phyloP scores from a whole-genome alignment of 2,888 invertebrate species.

The Ditylenchus weischeri region DNA sequence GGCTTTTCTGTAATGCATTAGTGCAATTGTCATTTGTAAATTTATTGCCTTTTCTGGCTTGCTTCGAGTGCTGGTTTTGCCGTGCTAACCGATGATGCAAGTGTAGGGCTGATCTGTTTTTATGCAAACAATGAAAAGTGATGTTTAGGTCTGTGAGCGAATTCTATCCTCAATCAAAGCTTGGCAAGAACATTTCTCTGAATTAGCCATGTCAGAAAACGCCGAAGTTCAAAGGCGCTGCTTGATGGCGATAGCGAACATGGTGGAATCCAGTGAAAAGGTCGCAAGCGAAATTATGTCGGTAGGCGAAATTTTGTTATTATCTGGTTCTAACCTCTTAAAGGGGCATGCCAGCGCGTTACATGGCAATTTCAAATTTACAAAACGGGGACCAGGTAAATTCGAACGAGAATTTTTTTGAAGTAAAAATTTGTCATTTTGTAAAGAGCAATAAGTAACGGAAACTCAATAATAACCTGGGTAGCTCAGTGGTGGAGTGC shows the following conservation, averaged over 20 bases:
- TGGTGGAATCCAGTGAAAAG: slow-evolving; percentile 49
- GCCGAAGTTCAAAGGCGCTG: slow-evolving; percentile 54
- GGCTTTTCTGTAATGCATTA: too few species aligned
- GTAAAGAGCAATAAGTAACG: too few species aligned
- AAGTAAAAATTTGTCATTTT: too few species aligned
- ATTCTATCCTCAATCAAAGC: slow-evolving; percentile 48
- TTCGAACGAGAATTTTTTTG: too few species aligned
- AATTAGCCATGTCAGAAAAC: slow-evolving; percentile 54
- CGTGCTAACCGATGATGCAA: slow-evolving; percentile 33
- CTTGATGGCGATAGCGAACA: slow-evolving; percentile 53
- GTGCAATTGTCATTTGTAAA: too few species aligned
- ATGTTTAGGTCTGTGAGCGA: slow-evolving; percentile 39
- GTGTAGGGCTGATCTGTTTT: too few species aligned
- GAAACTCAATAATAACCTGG: too few species aligned
- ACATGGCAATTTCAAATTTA: too few species aligned
- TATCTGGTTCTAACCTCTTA: slow-evolving; percentile 1
- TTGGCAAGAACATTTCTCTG: slow-evolving; percentile 56
- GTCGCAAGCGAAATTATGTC: slow-evolving; percentile 53
- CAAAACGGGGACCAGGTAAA: too few species aligned
- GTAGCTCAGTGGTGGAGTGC: too few species aligned
- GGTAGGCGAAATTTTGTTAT: slow-evolving; percentile 31
- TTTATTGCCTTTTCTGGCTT: slow-evolving; percentile 6
- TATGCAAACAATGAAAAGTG: too few species aligned
- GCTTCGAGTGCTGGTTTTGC: slow-evolving; percentile 41
- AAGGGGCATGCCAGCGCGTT: too few species aligned